Evolutionary conservation across 2,888 invertebrate species (phyloP).

Genomic region (Thelaira solivaga): DNA sequence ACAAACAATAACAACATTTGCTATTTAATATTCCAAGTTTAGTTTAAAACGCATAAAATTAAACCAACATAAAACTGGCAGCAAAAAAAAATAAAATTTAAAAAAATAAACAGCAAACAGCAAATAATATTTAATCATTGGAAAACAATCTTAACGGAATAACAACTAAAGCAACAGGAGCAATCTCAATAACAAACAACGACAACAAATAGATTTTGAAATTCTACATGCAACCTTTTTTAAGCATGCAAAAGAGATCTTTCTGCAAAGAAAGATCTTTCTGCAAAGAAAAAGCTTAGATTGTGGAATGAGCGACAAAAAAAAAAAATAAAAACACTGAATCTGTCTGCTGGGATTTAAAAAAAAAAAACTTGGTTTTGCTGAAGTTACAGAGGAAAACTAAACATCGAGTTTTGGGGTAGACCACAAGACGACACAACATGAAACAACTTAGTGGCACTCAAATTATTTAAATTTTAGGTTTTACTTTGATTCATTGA

Average conservation of each 20-base stretch:
- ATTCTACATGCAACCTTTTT: constrained; percentile 32
- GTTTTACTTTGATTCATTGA: no score
- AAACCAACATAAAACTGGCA: constrained; percentile 42
- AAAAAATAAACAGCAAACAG: constrained; percentile 7
- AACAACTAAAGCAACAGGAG: constrained; percentile 38
- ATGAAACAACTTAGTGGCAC: no score
- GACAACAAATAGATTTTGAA: constrained; percentile 40
- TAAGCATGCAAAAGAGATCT: constrained; percentile 38
- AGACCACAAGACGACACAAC: no score
- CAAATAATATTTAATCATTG: constrained; percentile 46
- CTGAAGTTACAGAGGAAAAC: no score
- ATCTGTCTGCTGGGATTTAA: no score
- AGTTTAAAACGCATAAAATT: constrained; percentile 58
- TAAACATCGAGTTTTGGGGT: no score
- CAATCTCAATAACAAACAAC: constrained; percentile 6
- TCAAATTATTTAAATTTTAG: no score
- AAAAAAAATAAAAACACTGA: not conserved
- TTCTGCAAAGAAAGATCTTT: not conserved
- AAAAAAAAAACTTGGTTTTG: not conserved
- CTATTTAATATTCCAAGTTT: constrained; percentile 59
- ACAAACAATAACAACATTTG: not conserved
- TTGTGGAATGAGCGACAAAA: not conserved
- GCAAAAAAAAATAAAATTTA: no score
- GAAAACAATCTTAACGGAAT: constrained; percentile 50
- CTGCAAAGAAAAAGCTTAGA: not conserved